Conservation (phyloP, 2,113 vertebrate genomes). For the Porphyrio hochstetteri region DNA sequence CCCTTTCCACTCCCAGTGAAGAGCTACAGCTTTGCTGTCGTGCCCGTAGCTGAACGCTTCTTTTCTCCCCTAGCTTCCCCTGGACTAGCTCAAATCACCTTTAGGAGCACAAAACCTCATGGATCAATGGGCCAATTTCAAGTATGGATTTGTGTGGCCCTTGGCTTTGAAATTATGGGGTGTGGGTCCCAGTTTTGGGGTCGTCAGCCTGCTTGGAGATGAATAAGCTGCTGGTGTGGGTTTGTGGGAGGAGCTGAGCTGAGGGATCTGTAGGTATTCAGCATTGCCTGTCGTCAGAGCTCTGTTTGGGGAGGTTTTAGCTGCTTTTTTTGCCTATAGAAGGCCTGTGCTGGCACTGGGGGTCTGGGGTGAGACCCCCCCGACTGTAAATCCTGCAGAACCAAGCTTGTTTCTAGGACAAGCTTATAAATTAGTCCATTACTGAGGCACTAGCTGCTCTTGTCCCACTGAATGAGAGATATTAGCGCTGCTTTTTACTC, state of each 20-base stretch:
- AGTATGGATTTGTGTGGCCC: accelerated
- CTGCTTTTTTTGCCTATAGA: neutral
- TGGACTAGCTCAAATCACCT: accelerated
- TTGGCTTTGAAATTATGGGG: neutral
- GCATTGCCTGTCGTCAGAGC: neutral
- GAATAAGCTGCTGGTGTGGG: accelerated
- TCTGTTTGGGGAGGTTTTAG: neutral
- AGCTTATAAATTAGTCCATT: neutral
- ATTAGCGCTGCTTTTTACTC: neutral
- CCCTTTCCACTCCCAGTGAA: accelerated
- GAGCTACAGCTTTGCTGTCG: accelerated
- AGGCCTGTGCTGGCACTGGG: neutral
- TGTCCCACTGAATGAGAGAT: neutral
- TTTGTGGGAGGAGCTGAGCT: neutral
- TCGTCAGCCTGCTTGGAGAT: neutral
- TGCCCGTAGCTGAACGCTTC: neutral
- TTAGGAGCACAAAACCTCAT: neutral
- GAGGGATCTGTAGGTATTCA: neutral
- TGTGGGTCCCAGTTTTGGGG: neutral
- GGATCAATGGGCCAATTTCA: neutral
- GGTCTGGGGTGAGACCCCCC: neutral
- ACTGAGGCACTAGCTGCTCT: neutral
- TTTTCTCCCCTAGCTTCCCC: neutral
- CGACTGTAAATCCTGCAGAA: neutral
- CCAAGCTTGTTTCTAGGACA: neutral